Evolutionary conservation across 2,888 invertebrate species (phyloP), one percentile per base, ranked within the genome.

Genomic region (Hirtodrosophila confusa): DNA sequence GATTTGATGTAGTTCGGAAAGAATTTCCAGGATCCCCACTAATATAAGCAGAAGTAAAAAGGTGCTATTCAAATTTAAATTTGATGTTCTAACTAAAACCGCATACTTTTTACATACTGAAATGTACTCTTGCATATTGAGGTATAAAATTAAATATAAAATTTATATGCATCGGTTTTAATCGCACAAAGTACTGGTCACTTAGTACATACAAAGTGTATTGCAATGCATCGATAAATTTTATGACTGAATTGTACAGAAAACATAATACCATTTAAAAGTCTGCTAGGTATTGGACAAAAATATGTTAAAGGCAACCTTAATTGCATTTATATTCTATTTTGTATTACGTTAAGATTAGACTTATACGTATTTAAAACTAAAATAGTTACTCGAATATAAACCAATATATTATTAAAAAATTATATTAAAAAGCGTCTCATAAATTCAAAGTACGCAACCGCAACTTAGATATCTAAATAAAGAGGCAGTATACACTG

Each of bases 221-320:
- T 17, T 51, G 29, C 51, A 50, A 23, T 29, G 44, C 37, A 71
- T 67, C 51, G 40, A 61, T 29, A 50, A 50, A 44, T 43, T 54
- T 41, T 61, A 51, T 33, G 74, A 75, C 74, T 74, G 74, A 74
- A 62, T 39, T 74, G 70, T 74, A 70, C 51, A 74, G 51, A 65
- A 53, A 47, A 44, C 27, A 11, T 12, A 23, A 29, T 48, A 35
- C 35, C 47, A 31, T 41, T 54, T 41, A 9, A 56, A 75, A 69
- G 61, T 70, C 65, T 69, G 73, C 56, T 75, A 60, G 48, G n/a
- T 53, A 66, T 54, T 61, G 60, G 31, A 35, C 41, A 44, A 49
- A 56, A 37, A 49, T 61, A 40, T 67, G 60, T 73, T 61, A 37
- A 17, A 40, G 12, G 6, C 45, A 62, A 57, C 36, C 35, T 47